Percentiles rank a stretch among this genome's conserved stretches.
Conservation (phyloP, 2,113 vertebrate genomes). For the Microcebus griseorufus region DNA sequence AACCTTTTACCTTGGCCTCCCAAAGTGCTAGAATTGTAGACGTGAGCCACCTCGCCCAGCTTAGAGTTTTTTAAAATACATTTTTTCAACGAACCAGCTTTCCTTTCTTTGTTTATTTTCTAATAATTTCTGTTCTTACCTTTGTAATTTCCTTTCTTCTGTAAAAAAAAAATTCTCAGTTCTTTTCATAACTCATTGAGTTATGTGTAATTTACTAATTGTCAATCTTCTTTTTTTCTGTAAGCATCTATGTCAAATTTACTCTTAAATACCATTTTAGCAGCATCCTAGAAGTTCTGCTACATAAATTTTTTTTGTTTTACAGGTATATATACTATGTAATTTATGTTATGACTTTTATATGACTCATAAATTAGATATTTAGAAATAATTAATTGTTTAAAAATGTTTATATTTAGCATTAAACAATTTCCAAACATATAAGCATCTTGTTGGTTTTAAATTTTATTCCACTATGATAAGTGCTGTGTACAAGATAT, state of each 20-base stretch:
- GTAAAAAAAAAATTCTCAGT: not conserved
- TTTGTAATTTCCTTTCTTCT: not conserved
- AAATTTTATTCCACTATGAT: not conserved
- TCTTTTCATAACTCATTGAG: not conserved
- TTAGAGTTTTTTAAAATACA: not conserved
- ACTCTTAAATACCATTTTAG: not conserved
- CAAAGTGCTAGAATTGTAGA: not conserved
- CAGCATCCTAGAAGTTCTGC: not conserved
- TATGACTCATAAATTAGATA: not conserved
- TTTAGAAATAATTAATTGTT: conserved; percentile 10
- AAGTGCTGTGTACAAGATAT: not conserved
- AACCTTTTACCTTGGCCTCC: not conserved
- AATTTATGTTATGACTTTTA: not conserved
- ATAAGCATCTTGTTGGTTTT: not conserved
- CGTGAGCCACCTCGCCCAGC: not conserved
- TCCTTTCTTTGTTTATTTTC: not conserved
- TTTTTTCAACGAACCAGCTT: not conserved
- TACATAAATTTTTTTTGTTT: not conserved
- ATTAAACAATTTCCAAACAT: not conserved
- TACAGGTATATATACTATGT: not conserved
- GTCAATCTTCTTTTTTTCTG: not conserved
- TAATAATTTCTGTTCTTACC: not conserved
- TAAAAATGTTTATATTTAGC: not conserved
- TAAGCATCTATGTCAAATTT: not conserved
- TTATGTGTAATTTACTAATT: not conserved